A percentile compares a stretch with the other conserved stretches of the same genome.
Evolutionary conservation across 2,888 invertebrate species (phyloP).

Genomic region (Leucophora obtusa): DNA sequence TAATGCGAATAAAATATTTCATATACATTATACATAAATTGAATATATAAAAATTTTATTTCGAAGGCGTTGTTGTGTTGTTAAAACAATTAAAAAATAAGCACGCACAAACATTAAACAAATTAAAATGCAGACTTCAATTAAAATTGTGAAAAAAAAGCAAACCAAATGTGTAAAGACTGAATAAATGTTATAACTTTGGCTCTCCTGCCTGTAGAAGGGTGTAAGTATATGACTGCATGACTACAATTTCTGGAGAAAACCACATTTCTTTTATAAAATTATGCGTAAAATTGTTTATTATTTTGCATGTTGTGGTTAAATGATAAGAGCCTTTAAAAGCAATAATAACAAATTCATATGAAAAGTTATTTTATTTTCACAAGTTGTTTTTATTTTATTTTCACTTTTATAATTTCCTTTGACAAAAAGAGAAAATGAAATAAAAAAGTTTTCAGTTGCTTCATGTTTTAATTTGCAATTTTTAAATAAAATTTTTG

Average conservation of each 20-base stretch:
- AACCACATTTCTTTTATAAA: not conserved
- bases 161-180: not conserved
- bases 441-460: not conserved
- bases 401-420: not conserved
- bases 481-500: not conserved
- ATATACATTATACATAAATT: not conserved
- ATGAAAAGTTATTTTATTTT: conserved; percentile 10
- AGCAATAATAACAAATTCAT: conserved; percentile 15
- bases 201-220: not conserved
- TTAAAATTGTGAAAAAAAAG: conserved; percentile 23
- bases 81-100: conserved; percentile 25
- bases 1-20: not conserved
- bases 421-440: not conserved
- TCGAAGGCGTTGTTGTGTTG: not conserved
- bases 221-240: not conserved
- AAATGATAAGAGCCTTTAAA: conserved; percentile 23
- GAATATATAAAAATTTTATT: not conserved
- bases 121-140: conserved; percentile 23
- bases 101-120: conserved; percentile 27
- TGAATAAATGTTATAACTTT: too few species aligned
- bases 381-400: not conserved
- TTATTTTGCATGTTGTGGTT: conserved; percentile 13
- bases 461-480: not conserved
- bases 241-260: not conserved
- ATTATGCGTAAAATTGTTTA: conserved; percentile 27